Base-by-base conservation (phyloP, 2,797 vertebrate genomes). In the Liparis tanakae region DNA sequence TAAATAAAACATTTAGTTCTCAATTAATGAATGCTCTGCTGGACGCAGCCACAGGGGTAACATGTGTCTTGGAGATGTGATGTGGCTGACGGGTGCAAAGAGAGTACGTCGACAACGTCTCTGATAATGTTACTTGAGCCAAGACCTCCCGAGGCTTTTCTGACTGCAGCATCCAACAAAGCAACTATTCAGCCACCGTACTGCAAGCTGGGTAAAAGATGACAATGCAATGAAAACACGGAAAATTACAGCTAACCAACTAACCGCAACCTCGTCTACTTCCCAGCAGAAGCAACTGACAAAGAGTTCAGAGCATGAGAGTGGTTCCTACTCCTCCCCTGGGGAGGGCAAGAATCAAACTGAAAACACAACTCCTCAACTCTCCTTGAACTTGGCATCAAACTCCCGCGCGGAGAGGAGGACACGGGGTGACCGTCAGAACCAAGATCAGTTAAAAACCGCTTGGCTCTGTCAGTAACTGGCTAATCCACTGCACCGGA, bases 401-500 rank as follows among this genome's bases (percentile, higher is more conserved):
- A 74, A 75, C 57, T 59, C 48, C 50, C 46, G 51, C 51, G 50
- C 9, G 20, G 39, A 81, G 68, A 81, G 20, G 62, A 62, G 64
- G 76, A 85, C 64, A 62, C 67, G 13, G 30, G 70, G 46, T 65
- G 72, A 64, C 81, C 61, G 70, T 74, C 79, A 78, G 80, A 82
- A 85, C 72, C 15, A 74, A 51, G 87, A 86, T 72, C 50, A 74
- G 55, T 54, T 83, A 50, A 59, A 62, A 88, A 65, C 81, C 84
- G 78, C 80, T 82, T 50, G 72, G 69, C 67, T 82, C 39, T 20
- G 76, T 75, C 63, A 70, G 58, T 67, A 78, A 73, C 69, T 78
- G 72, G 67, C 69, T 87, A 84, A 89, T 84, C 70, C 80, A 73
- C 51, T 79, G 81, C 81, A 79, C 72, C 67, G 70, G 78, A 87